Base-by-base conservation (phyloP, 1,140 invertebrate species). In the Lanistes nyassanus region DNA sequence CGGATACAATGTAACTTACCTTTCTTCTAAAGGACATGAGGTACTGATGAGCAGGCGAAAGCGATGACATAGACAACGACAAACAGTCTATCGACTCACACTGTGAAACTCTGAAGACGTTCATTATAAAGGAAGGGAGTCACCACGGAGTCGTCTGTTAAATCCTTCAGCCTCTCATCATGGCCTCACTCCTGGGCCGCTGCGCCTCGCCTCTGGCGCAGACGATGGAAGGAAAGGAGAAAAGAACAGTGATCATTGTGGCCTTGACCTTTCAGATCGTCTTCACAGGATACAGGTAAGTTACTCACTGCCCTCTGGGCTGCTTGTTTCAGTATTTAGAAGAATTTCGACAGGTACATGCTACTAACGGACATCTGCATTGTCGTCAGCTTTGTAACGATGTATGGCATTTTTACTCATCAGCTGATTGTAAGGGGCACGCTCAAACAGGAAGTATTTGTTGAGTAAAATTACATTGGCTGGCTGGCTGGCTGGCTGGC, bases 271-370 rank as follows among this genome's bases (percentile, higher is more conserved):
- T 80, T 56, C 69, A 76, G 53, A 26, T 76, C 26, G 76, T 83
- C 42, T 83, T 81, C 75, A 81, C 78, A 5, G 77, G 78, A 5
- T 81, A 73, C 73, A 75, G 74, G 77, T 78, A 29, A 68, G 66
- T 19, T 21, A 47, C 6, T 66, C 11, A 29, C 23, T n/a, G 9
- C 42, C 13, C 26, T 19, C 21, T 39, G 39, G 34, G 21, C 16
- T 23, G 3, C n/a, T 21, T 42, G 34, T 42, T 23, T 37, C 13
- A 23, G 9, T 36, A 21, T 66, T 16, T 66, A 21, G 23, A 7
- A 36, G 26, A 36, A 7, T 36, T 53, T 13, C 23, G 13, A 11
- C 13, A 53, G 13, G 13, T 53, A 11, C 51, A 13, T 13, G 23
- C 13, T 53, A 53, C 51, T 53, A 23, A 53, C 23, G 13, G 13